Percentiles rank a stretch among this genome's conserved stretches.
Conservation (phyloP, 1,140 invertebrate genomes). For the Danaus melanippus region DNA sequence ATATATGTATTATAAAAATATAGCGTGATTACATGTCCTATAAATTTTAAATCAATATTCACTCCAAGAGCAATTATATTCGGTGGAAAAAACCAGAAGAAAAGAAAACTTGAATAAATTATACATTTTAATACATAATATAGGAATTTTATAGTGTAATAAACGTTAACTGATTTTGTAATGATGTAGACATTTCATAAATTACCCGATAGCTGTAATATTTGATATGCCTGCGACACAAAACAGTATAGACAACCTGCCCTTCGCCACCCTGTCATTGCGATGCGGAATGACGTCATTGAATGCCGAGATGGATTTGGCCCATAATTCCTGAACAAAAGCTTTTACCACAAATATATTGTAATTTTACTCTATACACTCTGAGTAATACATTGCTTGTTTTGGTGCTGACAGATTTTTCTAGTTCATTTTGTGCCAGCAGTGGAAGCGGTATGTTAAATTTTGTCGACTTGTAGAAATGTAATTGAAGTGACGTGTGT, state of each 20-base stretch:
- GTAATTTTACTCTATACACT: not conserved
- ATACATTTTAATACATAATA: too few relatives aligned
- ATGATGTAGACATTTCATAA: too few relatives aligned
- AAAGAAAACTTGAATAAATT: too few relatives aligned
- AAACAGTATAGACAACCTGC: slow-evolving; percentile 49
- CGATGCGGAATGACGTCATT: slow-evolving; percentile 64
- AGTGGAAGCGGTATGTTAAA: slow-evolving; percentile 23
- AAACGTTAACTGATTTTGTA: too few relatives aligned
- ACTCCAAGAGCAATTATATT: too few relatives aligned
- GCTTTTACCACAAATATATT: slow-evolving; percentile 24
- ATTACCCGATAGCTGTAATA: too few relatives aligned
- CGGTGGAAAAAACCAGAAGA: too few relatives aligned
- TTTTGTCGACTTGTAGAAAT: slow-evolving; percentile 11
- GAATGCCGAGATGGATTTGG: slow-evolving; percentile 61
- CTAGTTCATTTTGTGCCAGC: slow-evolving; percentile 16
- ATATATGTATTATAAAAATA: too few relatives aligned
- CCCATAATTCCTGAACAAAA: slow-evolving; percentile 58
- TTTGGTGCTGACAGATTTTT: slow-evolving; percentile 19
- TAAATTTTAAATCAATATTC: too few relatives aligned
- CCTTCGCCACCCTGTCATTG: slow-evolving; percentile 59
- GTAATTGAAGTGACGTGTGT: slow-evolving; percentile 59
- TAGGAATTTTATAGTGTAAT: too few relatives aligned
- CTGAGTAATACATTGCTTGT: slow-evolving; percentile 22
- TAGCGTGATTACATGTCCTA: too few relatives aligned
- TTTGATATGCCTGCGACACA: slow-evolving; percentile 24